A percentile compares a stretch with the other conserved stretches of the same genome.
These are phyloP conservation scores for Pantherophis alleghaniensis DNA, from an alignment of 2,797 vertebrate species.

Conservation along the genomic window DNA sequence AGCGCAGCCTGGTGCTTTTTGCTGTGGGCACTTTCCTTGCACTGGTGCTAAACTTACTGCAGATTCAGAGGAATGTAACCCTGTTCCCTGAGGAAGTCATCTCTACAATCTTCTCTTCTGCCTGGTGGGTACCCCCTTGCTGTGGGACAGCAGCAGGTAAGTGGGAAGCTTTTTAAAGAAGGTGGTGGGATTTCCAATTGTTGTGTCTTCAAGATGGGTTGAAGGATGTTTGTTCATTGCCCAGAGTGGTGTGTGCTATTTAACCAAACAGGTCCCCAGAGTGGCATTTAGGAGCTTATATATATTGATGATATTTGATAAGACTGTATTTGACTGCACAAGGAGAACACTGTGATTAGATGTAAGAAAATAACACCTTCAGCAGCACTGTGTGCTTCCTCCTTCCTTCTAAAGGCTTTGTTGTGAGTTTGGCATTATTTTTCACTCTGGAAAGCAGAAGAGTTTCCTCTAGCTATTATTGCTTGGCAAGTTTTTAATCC, in stretches of 20 bases:
- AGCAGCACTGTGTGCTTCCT: background rate
- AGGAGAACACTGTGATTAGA: background rate
- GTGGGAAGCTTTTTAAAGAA: conserved; percentile 36
- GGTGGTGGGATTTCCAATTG: no score
- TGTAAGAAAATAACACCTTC: background rate
- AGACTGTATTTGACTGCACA: background rate
- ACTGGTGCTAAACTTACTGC: conserved; percentile 94
- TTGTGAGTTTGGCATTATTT: background rate
- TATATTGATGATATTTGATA: no score
- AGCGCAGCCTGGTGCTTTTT: conserved; percentile 91
- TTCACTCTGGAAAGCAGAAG: background rate
- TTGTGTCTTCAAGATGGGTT: background rate
- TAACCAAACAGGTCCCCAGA: background rate
- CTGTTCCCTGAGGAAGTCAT: conserved; percentile 95
- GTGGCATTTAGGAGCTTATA: background rate
- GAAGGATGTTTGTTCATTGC: background rate
- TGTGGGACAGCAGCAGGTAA: conserved; percentile 96
- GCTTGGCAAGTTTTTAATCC: conserved; percentile 7
- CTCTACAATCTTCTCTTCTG: conserved; percentile 89
- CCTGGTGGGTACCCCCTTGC: conserved; percentile 98
- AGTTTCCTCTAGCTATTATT: conserved; percentile 9
- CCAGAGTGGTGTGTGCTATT: background rate
- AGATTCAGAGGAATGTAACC: conserved; percentile 91
- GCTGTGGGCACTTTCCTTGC: conserved; percentile 90
- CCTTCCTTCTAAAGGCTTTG: background rate